A percentile compares a stretch with the other conserved stretches of the same genome.
phyloP scores from a whole-genome alignment of 2,888 invertebrate genomes.

The Volucella zonaria region DNA sequence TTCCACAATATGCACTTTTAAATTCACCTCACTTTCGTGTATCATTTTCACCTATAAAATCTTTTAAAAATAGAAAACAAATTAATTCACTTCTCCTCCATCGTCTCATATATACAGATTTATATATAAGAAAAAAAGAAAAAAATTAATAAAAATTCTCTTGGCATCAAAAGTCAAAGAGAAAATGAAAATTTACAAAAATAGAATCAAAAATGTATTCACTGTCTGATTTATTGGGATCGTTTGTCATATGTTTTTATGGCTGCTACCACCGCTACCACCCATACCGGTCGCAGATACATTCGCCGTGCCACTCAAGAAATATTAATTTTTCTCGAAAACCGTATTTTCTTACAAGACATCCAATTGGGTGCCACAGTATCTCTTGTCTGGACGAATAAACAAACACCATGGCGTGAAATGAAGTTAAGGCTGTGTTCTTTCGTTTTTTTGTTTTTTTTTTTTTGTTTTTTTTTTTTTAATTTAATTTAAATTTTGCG shows the following conservation, averaged over 20 bases:
- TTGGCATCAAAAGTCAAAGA: neutral
- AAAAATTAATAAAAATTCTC: constrained; percentile 14
- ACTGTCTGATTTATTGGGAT: constrained; percentile 51
- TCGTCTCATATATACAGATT: too few species aligned
- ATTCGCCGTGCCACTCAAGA: constrained; percentile 28
- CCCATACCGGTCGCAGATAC: constrained; percentile 4
- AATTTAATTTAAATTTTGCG: constrained; percentile 50
- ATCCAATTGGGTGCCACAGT: neutral
- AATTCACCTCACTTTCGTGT: too few species aligned
- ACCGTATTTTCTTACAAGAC: constrained; percentile 3
- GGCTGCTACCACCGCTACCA: neutral
- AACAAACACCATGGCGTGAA: constrained; percentile 31
- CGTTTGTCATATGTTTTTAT: constrained; percentile 55
- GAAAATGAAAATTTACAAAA: constrained; percentile 20
- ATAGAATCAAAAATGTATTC: constrained; percentile 43
- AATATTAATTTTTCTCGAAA: constrained; percentile 32
- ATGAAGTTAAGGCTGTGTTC: neutral
- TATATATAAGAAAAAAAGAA: too few species aligned
- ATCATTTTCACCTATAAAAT: too few species aligned
- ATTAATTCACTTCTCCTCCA: too few species aligned
- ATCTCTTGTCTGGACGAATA: constrained; percentile 27
- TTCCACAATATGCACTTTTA: too few species aligned
- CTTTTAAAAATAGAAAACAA: too few species aligned
- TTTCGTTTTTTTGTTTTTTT: neutral
- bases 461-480: neutral